Base-by-base conservation (phyloP, 1,140 invertebrate species). In the Leptinotarsa defecta region DNA sequence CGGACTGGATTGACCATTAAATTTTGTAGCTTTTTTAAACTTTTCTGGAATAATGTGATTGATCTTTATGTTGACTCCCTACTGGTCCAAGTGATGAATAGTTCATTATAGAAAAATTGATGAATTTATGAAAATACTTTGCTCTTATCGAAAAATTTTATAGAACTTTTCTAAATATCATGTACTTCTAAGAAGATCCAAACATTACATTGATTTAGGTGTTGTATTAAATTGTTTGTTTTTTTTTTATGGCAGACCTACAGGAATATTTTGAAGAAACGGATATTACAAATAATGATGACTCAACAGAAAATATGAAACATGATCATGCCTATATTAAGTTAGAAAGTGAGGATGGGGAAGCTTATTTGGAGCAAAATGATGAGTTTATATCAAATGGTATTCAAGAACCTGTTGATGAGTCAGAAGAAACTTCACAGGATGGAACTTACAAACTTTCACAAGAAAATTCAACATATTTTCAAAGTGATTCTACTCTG, bases 321-420 rank as follows among this genome's bases (percentile, higher is more conserved):
- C 68, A 69, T 48, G 68, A 69, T 69, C 68, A 69, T 49, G 68
- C 27, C 6, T 69, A 69, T 49, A 69, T 43, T 13, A 69, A 69
- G 20, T 22, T 34, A 13, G 64, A 65, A 34, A 15, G 20, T 17
- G 64, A 27, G 20, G 64, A 24, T 6, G 52, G 15, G 0, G 64
- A 65, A 65, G 20, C 11, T 17, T 15, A 17, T 57, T 57, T 19
- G 15, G 15, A n/a, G 15, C 17, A 57, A 57, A 19, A 13, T 15
- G 4, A 17, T 57, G 17, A 19, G 0, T 57, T 57, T 17, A 19
- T 17, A 19, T 2, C 13, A 15, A 57, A 57, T 57, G 52, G 15
- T n/a, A 57, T 57, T 57, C 2, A 57, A 13, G 52, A 57, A 57
- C 1, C 17, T 19, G n/a, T 57, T 57, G 52, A 19, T n/a, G 52